A percentile compares a stretch with the other conserved stretches of the same genome.
phyloP scores from a whole-genome alignment of 2,797 vertebrate species.

The Amniataba percoides region DNA sequence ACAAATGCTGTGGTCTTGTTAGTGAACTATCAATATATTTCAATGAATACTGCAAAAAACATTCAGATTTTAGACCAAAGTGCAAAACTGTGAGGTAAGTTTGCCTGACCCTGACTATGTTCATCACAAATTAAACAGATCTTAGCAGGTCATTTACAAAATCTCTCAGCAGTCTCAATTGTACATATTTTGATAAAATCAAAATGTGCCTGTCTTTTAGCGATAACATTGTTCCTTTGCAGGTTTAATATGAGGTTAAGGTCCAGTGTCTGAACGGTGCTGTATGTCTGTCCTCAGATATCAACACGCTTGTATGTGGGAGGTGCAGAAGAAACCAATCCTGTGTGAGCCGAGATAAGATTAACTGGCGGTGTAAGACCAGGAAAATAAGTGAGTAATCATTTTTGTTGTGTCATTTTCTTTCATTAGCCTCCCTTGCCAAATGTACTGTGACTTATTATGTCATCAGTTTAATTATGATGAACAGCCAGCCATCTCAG shows the following conservation, averaged over 20 bases:
- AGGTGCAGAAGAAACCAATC: constrained; percentile 59
- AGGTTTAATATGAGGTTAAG: background rate
- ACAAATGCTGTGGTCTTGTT: too few species aligned
- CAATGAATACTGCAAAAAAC: background rate
- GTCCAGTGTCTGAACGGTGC: constrained; percentile 25
- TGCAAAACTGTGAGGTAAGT: background rate
- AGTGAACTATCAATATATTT: too few species aligned
- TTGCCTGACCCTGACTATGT: background rate
- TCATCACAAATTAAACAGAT: background rate
- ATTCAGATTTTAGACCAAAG: background rate
- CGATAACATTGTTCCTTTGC: background rate
- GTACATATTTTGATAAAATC: background rate
- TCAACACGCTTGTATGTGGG: constrained; percentile 72
- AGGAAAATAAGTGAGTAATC: constrained; percentile 47
- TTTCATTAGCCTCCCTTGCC: background rate
- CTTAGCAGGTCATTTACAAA: background rate
- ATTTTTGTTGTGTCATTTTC: background rate
- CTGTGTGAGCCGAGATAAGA: constrained; percentile 72
- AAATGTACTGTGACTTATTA: background rate
- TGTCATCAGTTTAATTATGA: background rate
- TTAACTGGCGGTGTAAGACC: constrained; percentile 70
- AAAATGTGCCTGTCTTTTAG: background rate
- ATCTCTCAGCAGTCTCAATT: background rate
- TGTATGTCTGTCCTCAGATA: constrained; percentile 48
- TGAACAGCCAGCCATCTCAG: background rate